Percentiles rank a stretch among this genome's conserved stretches.
Evolutionary conservation across 2,113 vertebrate genomes (phyloP).

Genomic region (Etheostoma cragini): DNA sequence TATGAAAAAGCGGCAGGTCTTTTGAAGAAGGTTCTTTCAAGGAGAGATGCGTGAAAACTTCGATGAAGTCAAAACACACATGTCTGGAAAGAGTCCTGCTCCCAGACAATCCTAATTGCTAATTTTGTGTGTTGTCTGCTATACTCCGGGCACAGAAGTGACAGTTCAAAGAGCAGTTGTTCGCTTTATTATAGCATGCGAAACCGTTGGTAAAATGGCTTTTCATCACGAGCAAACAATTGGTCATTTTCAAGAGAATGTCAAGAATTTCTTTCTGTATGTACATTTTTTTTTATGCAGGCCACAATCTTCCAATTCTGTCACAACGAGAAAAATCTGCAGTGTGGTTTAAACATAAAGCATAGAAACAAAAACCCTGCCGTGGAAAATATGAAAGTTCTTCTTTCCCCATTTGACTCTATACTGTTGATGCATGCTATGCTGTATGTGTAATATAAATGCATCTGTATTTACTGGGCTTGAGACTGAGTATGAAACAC

Average conservation of each 20-base stretch:
- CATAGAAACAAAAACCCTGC: background rate
- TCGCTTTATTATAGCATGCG: constrained; percentile 50
- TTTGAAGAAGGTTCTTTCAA: constrained; percentile 52
- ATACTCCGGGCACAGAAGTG: constrained; percentile 50
- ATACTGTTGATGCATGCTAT: background rate
- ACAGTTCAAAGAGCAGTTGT: constrained; percentile 73
- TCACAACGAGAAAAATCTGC: constrained; percentile 34
- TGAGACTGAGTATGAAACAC: background rate
- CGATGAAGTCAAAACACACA: constrained; percentile 63
- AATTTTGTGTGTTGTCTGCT: constrained; percentile 63
- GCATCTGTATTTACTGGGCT: constrained; percentile 1
- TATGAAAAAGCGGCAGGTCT: constrained; percentile 69
- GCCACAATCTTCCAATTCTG: constrained; percentile 36
- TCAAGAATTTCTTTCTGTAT: constrained; percentile 35
- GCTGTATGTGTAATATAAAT: background rate
- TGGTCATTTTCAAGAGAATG: constrained; percentile 66
- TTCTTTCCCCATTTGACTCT: background rate
- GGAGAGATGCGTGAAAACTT: constrained; percentile 68
- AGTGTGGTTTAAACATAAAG: constrained; percentile 26
- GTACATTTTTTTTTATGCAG: constrained; percentile 1
- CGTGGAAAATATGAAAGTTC: background rate
- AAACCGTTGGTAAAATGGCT: constrained; percentile 56
- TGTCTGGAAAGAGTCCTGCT: constrained; percentile 68
- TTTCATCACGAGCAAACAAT: constrained; percentile 63
- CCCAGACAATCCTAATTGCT: constrained; percentile 71